Evolutionary conservation across 2,113 vertebrate genomes (phyloP).

Genomic region (Ochotona curzoniae): DNA sequence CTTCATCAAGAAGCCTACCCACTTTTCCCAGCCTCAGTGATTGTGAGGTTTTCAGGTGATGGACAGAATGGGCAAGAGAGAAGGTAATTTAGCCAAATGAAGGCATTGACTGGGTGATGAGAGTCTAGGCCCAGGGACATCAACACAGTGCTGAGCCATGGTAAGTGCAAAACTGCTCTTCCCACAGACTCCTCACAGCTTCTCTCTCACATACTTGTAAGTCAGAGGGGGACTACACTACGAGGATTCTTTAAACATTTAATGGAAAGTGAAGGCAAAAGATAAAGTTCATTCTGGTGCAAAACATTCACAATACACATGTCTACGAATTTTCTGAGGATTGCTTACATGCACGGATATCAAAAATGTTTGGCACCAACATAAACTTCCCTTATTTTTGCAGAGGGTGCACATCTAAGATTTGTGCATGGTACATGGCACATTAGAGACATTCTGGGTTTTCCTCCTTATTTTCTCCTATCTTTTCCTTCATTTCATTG

Average conservation of each 20-base stretch:
- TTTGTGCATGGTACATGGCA: background rate
- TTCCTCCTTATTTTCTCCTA: background rate
- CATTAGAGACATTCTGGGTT: background rate
- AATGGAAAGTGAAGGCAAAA: no score
- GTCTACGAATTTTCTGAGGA: no score
- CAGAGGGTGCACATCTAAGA: background rate
- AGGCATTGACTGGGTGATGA: background rate
- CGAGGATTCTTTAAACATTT: no score
- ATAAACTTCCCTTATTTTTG: background rate
- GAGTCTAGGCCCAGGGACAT: background rate
- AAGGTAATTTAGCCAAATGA: background rate
- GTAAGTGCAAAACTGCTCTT: background rate
- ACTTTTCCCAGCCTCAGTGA: background rate
- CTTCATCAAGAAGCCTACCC: background rate
- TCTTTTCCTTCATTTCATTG: background rate
- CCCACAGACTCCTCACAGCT: background rate
- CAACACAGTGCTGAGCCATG: background rate
- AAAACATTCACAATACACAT: no score
- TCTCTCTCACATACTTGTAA: constrained; percentile 12
- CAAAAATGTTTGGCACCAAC: no score
- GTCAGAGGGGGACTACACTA: background rate
- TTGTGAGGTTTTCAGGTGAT: constrained; percentile 13
- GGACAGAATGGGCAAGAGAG: background rate
- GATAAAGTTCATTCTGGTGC: no score
- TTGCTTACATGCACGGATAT: no score